Evolutionary conservation across 2,888 invertebrate species (phyloP), one percentile per base, ranked within the genome.

Genomic region (Chrysodeixis includens): DNA sequence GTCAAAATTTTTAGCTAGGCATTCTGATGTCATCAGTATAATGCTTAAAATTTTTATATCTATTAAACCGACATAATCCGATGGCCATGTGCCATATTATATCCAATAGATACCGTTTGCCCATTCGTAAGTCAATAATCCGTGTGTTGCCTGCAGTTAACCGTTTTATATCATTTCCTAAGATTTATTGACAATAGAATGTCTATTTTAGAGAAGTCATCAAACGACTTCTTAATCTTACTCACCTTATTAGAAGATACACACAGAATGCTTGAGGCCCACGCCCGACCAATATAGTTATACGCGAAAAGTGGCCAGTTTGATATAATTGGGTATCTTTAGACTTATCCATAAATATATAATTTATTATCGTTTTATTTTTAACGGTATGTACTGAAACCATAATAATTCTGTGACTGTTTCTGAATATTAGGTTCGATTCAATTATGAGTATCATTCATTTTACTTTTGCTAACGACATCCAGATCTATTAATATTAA

Each of bases 211-310:
- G 57, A 68, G 61, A 60, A 70, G 32, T 62, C 67, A 68, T 74
- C 52, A 61, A 71, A 71, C 71, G 56, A 73, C 73, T 78, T 69
- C 66, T 51, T 70, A 55, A 76, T 72, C 64, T 66, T 56, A 68
- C 56, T 65, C 49, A 66, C 76, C 69, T 69, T 78, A 71, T 72
- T 65, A 49, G 76, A 72, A 16, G 51, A 56, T 68, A 60, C 66
- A 58, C 58, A 65, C 60, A 49, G 69, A 63, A 62, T 69, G 54
- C 55, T 64, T 51, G 30, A 20, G 20, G 61, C 81, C 81, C 72
- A 81, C 81, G 74, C 67, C 7, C 30, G 40, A 16, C 63, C 63
- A 62, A 72, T 67, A 4, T 26, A 26, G 22, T 8, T 7, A 51
- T 49, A 64, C 54, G 30, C 58, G 51, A 57, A 58, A 74, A 71